Base-by-base conservation (phyloP, 2,797 vertebrate genomes). In the Bovichtus diacanthus region DNA sequence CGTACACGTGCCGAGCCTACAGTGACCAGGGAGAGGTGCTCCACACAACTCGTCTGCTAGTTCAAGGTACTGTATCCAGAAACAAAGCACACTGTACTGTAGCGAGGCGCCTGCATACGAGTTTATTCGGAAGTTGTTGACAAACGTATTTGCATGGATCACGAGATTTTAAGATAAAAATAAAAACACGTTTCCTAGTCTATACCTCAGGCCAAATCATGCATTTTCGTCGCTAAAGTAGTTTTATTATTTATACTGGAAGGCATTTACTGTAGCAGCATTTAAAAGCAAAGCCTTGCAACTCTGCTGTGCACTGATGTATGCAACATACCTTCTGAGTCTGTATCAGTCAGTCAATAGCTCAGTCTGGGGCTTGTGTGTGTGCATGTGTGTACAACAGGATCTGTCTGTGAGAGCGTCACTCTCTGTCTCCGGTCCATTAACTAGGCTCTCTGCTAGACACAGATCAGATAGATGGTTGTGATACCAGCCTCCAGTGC, bases 11-110 rank as follows among this genome's bases (percentile, higher is more conserved):
- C 89, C 96, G 97, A 23, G 98, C 98, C 3, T 96, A 97, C 93
- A 99, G 97, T 80, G 97, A 98, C 93, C 98, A 99, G 89, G 98
- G 98, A 61, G 98, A 99, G 90, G 98, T 97, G 9, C 91, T 99
- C 70, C 98, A 99, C 87, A 98, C 97, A 21, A 99, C 98, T 21
- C 97, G 97, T 72, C 94, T 99, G 90, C 95, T 99, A 18, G 98
- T 99, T 54, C 98, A 99, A 98, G 98, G 98, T 99, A 92, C 92
- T 29, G 23, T 36, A 9, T 29, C 4, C 23, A 43, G 36, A 36
- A n/a, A 78, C 9, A 16, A 34, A 46, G 5, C 12, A 25, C 38
- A 6, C 58, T 39, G 18, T 3, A 6, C 58, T 39, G 18, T 3
- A 4, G 10, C 10, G 19, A 3, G 6, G 18, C 5, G 8, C 9